phyloP scores from a whole-genome alignment of 2,888 invertebrate species.

The Drosophila maculinotata region DNA sequence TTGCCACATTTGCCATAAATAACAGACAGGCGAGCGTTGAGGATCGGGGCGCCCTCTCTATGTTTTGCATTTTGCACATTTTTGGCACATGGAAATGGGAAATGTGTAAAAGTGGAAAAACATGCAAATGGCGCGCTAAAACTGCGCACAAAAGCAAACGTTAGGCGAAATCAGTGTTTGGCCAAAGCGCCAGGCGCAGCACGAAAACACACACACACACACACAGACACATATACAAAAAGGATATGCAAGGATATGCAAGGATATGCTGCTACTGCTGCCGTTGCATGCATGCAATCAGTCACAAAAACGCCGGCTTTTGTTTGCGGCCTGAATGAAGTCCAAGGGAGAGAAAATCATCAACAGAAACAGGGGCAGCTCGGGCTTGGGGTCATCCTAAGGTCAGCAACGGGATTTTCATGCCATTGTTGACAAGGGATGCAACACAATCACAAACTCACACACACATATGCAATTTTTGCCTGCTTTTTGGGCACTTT shows the following conservation, averaged over 20 bases:
- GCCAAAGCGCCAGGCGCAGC: constrained; percentile 61
- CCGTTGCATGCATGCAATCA: constrained; percentile 69
- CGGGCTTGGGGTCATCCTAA: constrained; percentile 81
- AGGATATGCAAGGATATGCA: constrained; percentile 68
- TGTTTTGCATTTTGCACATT: constrained; percentile 61
- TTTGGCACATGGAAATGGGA: constrained; percentile 54
- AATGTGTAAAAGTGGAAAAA: constrained; percentile 56
- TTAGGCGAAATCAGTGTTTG: constrained; percentile 63
- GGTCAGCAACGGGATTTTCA: constrained; percentile 83
- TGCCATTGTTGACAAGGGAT: constrained; percentile 80
- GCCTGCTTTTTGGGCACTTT: constrained; percentile 64
- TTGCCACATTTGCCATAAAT: constrained; percentile 60
- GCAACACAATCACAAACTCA: constrained; percentile 46
- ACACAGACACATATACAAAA: constrained; percentile 40
- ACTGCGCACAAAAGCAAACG: constrained; percentile 51
- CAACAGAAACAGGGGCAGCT: constrained; percentile 53
- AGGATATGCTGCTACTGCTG: constrained; percentile 33
- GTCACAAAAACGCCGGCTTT: constrained; percentile 76
- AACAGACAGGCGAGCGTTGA: constrained; percentile 33
- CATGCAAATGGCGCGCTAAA: constrained; percentile 77
- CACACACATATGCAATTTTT: constrained; percentile 45
- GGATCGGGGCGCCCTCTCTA: constrained; percentile 50
- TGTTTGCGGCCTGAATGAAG: constrained; percentile 75
- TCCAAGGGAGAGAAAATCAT: constrained; percentile 68
- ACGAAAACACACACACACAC: constrained; percentile 26